A percentile compares a stretch with the other conserved stretches of the same genome.
These are phyloP conservation scores for Ptychoptera albimana DNA, from an alignment of 2,888 invertebrate species.

Conservation along the genomic window DNA sequence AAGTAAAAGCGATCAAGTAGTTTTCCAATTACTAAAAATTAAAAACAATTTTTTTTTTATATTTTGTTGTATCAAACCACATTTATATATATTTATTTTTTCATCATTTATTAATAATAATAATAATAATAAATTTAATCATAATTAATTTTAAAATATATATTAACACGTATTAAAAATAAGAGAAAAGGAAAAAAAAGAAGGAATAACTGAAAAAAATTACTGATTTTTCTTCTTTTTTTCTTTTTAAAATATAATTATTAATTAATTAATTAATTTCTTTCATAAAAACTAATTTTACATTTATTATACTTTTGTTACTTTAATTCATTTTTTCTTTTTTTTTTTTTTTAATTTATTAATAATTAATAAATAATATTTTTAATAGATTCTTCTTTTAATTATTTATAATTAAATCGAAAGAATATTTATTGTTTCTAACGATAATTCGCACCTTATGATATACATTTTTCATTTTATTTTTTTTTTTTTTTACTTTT, in stretches of 20 bases:
- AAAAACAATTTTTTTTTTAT: neutral
- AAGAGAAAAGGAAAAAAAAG: neutral
- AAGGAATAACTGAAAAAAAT: too few relatives aligned
- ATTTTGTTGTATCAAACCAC: constrained; percentile 4
- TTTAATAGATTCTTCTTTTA: neutral
- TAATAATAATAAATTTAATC: neutral
- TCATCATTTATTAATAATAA: neutral
- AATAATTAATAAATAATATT: neutral
- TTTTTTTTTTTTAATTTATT: neutral
- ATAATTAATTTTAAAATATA: neutral
- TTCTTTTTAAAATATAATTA: neutral
- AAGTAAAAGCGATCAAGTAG: too few relatives aligned
- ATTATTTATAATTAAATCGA: too few relatives aligned
- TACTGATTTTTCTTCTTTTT: neutral
- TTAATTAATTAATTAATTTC: neutral
- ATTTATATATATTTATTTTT: neutral
- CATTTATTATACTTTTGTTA: neutral
- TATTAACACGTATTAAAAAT: neutral
- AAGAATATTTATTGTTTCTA: too few relatives aligned
- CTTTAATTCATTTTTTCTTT: neutral
- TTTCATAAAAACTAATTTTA: constrained; percentile 1
- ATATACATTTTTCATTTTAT: too few relatives aligned
- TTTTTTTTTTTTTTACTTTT: too few relatives aligned
- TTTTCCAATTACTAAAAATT: too few relatives aligned
- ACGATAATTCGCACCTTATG: too few relatives aligned